Evolutionary conservation across 2,888 invertebrate species (phyloP), one percentile per base, ranked within the genome.

Genomic region (Meiosimyza decipiens): DNA sequence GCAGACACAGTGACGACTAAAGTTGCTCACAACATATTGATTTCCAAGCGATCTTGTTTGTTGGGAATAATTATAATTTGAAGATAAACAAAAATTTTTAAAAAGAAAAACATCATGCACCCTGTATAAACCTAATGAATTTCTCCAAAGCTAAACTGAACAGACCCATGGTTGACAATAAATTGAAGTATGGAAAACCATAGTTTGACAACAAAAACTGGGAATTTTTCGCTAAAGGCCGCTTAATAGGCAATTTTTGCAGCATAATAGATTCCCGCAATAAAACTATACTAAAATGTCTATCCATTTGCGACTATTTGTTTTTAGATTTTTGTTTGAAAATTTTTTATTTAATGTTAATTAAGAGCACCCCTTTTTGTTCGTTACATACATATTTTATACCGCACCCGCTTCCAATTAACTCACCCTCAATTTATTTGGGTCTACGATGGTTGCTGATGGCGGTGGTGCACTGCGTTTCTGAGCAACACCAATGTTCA

Each of bases 401-500:
- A 9, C 40, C 15, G 18, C 63, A 47, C 50, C 40, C 13, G 6
- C 49, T 16, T 51, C 28, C 16, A 9, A 33, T 47, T 28, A 13
- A 55, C 75, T 52, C 72, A 80, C 80, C 79, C 77, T 80, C 55
- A 79, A 49, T 64, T 77, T 77, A 40, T 59, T 69, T n/a, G 76
- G 73, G 12, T 78, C 78, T n/a, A 71, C 60, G 59, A 60, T 70
- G 70, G 63, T 77, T 11, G 22, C 49, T 13, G 40, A 13, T 11
- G 64, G 47, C 13, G 54, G 59, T 11, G 75, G 64, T 15, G 73
- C 72, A 68, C 18, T 72, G 13, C 79, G 73, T 51, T 78, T 79
- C 51, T 72, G 74, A 28, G 73, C 57, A 59, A 65, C 73, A 47
- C 28, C 59, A 64, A 74, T 57, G 71, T 71, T 72, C 57, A 72